A percentile compares a stretch with the other conserved stretches of the same genome.
Evolutionary conservation across 2,888 invertebrate genomes (phyloP).

Genomic region (Thecocarcelia acutangulata): DNA sequence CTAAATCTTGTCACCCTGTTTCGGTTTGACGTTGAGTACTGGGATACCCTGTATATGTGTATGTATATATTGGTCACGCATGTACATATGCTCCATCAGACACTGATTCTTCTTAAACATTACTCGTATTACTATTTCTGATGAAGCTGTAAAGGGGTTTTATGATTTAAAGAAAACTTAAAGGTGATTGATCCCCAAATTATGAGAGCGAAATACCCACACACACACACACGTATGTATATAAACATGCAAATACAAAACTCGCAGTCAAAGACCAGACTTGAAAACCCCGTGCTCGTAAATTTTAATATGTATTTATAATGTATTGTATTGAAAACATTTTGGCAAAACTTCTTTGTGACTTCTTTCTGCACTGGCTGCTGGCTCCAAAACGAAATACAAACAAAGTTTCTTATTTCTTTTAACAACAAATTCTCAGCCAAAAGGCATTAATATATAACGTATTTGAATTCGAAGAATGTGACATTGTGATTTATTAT

Average conservation of each 20-base stretch:
- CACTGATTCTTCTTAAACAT: no score
- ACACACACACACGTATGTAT: neutral
- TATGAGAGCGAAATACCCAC: neutral
- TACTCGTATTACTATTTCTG: no score
- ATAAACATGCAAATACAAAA: neutral
- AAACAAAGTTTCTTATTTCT: neutral
- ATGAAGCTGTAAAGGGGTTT: no score
- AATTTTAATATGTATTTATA: neutral
- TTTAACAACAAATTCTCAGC: neutral
- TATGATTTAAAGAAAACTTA: no score
- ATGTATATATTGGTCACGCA: no score
- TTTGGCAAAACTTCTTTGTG: slow-evolving; percentile 3
- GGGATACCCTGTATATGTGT: no score
- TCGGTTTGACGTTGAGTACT: no score
- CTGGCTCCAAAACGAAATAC: neutral
- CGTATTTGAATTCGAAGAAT: slow-evolving; percentile 13
- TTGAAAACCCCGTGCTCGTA: neutral
- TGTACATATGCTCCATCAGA: no score
- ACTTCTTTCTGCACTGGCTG: slow-evolving; percentile 29
- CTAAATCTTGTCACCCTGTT: no score
- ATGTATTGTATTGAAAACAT: slow-evolving; percentile 10
- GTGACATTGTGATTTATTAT: slow-evolving; percentile 42
- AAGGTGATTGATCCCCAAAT: neutral
- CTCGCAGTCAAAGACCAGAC: neutral
- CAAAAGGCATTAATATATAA: no score